Evolutionary conservation across 2,113 vertebrate genomes (phyloP), one percentile per base, ranked within the genome.

Genomic region (Microcebus tavaratra): DNA sequence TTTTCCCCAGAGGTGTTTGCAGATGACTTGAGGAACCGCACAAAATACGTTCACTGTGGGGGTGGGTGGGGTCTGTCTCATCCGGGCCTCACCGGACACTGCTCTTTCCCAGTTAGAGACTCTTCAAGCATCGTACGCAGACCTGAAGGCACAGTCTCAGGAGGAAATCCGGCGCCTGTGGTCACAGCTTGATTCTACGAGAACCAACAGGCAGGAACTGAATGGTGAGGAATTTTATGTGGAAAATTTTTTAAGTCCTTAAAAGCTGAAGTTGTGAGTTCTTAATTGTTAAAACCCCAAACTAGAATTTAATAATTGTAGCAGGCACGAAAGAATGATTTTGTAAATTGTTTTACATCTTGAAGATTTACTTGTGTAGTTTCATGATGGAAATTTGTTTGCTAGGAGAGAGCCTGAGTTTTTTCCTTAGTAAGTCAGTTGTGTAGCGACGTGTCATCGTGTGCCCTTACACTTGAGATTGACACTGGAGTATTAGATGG

Each of bases 91-190:
- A 61, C 12, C 11, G 2, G 7, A 29, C 0, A 0, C 15, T 31
- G 4, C 3, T 80, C 15, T 96, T 90, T 34, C 4, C 3, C 92
- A 99, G 99, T 97, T 99, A 97, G 97, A 98, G 65, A 97, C 79
- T 59, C 98, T 99, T 61, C 98, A 98, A 42, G 88, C 98, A 0
- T 95, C 97, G 31, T 98, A 98, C 23, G 97, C 97, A 12, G 97
- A 98, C 1, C 96, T 99, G 15, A 99, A 99, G 97, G 92, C 97
- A 73, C 98, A 50, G 78, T 99, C 99, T 0, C 99, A 99, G 94
- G 97, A 99, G 94, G 99, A 99, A 98, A 97, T 99, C 36, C 70
- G 97, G 67, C 98, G 98, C 50, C 98, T 99, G 70, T 99, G 99
- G 99, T 98, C 98, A 86, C 99, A 99, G 96, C 98, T 99, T 15